A percentile compares a stretch with the other conserved stretches of the same genome.
Conservation (phyloP, 92 coral and sea anemone genomes). For the Scolanthus callimorphus region DNA sequence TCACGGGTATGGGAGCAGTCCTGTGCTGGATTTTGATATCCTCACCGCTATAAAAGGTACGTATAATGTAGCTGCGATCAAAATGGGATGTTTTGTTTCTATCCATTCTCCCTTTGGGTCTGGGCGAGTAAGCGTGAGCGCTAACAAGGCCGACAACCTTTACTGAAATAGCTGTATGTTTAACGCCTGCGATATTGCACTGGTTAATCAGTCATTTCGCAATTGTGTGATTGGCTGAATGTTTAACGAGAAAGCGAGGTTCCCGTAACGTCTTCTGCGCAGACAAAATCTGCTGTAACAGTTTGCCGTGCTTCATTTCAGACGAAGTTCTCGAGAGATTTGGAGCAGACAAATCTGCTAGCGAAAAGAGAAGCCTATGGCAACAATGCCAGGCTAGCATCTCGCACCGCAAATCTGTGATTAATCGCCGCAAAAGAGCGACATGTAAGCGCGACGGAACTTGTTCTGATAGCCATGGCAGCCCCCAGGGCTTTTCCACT, state of each 20-base stretch:
- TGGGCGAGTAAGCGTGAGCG: too few relatives aligned
- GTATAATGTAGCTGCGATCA: too few relatives aligned
- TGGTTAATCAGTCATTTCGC: too few relatives aligned
- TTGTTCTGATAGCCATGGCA: neutral
- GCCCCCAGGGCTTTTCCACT: neutral
- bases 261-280: too few relatives aligned
- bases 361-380: neutral
- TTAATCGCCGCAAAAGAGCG: neutral
- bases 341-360: neutral
- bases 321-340: neutral
- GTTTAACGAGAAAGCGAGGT: too few relatives aligned
- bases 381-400: neutral
- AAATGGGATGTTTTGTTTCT: too few relatives aligned
- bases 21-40: neutral
- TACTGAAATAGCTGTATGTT: too few relatives aligned
- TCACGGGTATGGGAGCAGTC: neutral
- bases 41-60: neutral
- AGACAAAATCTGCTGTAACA: too few relatives aligned
- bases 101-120: too few relatives aligned
- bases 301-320: neutral
- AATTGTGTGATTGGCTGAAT: too few relatives aligned
- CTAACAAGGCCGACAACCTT: too few relatives aligned
- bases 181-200: too few relatives aligned
- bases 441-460: neutral
- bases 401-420: neutral